Evolutionary conservation across 2,888 invertebrate genomes (phyloP), one percentile per base, ranked within the genome.

Genomic region (Tenthredo amoena): DNA sequence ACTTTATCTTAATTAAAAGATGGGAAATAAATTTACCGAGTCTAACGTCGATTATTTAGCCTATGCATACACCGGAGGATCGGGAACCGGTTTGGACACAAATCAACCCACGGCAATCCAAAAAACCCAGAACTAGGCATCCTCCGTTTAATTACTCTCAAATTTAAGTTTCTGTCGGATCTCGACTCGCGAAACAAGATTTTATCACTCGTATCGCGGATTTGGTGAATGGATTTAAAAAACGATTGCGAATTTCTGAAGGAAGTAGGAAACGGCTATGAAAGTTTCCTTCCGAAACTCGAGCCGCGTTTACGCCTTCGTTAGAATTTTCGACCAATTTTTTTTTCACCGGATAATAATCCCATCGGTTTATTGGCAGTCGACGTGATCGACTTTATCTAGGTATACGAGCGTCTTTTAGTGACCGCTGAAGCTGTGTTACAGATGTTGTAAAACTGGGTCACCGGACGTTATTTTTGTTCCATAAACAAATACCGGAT

Each of bases 381-480:
- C 68, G 34, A 31, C 3, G n/a, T 55, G 68, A 68, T 68, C 4
- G 18, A 76, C 47, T 76, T 6, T 2, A 12, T 7, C 4, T 7
- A 10, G 3, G 12, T 50, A 72, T 34, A 34, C 3, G 34, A 34
- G 21, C 40, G 18, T 21, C 21, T 37, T 21, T 40, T 21, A 62
- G 21, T 40, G 81, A 62, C 81, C 40, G 26, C 21, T 81, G 58
- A 81, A 21, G 62, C 62, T 62, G 81, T 18, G 81, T 6, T 81
- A 62, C 58, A 58, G 85, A 71, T 83, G 50, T 4, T 43, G n/a
- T 62, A 47, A 65, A 84, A 62, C 74, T 85, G 85, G 83, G 85
- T 83, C 85, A 40, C 76, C 71, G 68, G 31, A 68, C 37, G 83
- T 34, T 84, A 83, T 84, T 86, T 84, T 76, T 55, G 85, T 65